phyloP scores from a whole-genome alignment of 1,140 invertebrate genomes.

The Scaptomyza graminum region DNA sequence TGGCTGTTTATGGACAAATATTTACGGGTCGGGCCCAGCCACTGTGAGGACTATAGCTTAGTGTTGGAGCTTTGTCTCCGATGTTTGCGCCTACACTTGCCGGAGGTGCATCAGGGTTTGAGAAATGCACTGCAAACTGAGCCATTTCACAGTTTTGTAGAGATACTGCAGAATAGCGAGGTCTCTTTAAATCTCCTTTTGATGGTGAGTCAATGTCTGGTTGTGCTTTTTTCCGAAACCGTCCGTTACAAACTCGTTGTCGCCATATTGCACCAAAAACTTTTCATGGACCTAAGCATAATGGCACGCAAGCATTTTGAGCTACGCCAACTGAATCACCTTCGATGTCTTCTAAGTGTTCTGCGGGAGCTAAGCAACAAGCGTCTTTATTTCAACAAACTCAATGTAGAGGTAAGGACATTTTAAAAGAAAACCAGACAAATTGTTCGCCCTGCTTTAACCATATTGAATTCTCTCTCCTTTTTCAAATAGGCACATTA shows the following conservation, averaged over 20 bases:
- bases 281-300: conserved; percentile 52
- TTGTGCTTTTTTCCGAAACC: conserved; percentile 17
- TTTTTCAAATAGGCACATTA: conserved; percentile 43
- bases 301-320: conserved; percentile 55
- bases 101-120: conserved; percentile 29
- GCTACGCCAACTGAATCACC: conserved; percentile 58
- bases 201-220: conserved; percentile 40
- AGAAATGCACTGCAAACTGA: conserved; percentile 35
- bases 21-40: conserved; percentile 50
- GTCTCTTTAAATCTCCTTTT: conserved; percentile 24
- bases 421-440: not conserved
- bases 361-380: conserved; percentile 37
- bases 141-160: conserved; percentile 60
- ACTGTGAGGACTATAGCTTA: conserved; percentile 47
- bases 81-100: conserved; percentile 30
- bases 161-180: conserved; percentile 37
- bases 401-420: too few species aligned
- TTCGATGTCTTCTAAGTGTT: conserved; percentile 58
- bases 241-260: too few species aligned
- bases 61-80: conserved; percentile 54
- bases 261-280: conserved; percentile 17
- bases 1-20: conserved; percentile 62
- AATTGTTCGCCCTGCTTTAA: too few species aligned
- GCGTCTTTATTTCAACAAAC: conserved; percentile 11
- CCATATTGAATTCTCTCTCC: not conserved